Evolutionary conservation across 2,113 vertebrate genomes (phyloP).

Genomic region (Stomatorhinus ivindoensis): DNA sequence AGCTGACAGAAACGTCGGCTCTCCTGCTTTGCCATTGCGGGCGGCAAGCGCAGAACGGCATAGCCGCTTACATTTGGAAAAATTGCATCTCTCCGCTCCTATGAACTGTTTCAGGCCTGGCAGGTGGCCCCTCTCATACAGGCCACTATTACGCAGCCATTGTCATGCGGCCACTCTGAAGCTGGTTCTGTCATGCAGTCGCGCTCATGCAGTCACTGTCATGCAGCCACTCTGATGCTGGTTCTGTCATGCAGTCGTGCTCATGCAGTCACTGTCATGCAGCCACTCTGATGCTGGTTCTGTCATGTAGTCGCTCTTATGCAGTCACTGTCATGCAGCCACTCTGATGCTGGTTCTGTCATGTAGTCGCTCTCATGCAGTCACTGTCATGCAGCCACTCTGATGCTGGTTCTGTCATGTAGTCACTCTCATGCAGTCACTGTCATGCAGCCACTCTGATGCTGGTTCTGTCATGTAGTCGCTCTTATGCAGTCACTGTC

Average conservation of each 20-base stretch:
- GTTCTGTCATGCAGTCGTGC: background rate
- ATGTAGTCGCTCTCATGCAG: background rate
- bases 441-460: no score
- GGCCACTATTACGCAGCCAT: background rate
- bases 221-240: background rate
- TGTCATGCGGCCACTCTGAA: background rate
- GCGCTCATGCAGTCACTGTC: background rate
- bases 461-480: no score
- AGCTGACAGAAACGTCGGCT: constrained; percentile 23
- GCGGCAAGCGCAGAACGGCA: background rate
- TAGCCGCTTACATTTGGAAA: background rate
- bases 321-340: background rate
- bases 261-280: background rate
- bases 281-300: background rate
- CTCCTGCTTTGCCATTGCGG: constrained; percentile 2
- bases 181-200: no score
- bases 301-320: background rate
- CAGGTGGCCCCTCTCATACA: background rate
- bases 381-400: background rate
- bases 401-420: no score
- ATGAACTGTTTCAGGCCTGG: background rate
- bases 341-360: background rate
- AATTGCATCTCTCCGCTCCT: background rate
- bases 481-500: no score
- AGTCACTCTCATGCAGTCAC: no score